phyloP scores from a whole-genome alignment of 2,113 vertebrate genomes.

The Catharus fuscescens region DNA sequence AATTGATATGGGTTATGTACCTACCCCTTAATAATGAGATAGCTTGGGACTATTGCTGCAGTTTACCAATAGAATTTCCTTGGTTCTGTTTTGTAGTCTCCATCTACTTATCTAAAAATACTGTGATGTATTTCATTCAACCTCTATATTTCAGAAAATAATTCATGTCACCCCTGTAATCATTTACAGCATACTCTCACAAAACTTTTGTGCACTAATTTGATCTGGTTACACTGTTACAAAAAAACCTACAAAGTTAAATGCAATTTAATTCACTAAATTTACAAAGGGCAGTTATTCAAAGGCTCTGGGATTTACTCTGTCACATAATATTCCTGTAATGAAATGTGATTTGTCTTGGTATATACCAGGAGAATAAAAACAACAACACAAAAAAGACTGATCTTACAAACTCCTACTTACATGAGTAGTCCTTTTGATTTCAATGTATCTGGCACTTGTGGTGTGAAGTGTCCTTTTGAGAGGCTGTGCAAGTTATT shows the following conservation, averaged over 20 bases:
- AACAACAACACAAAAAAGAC: not conserved
- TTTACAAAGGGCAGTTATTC: not conserved
- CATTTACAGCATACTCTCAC: not conserved
- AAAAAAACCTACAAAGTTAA: not conserved
- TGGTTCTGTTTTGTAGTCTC: not conserved
- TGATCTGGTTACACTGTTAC: not conserved
- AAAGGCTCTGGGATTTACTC: constrained; percentile 8
- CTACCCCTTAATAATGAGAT: not conserved
- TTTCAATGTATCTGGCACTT: not conserved
- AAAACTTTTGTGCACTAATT: not conserved
- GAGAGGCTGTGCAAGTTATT: not conserved
- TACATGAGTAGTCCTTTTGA: not conserved
- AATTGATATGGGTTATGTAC: not conserved
- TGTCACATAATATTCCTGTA: not conserved
- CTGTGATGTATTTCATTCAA: not conserved
- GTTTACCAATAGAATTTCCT: not conserved
- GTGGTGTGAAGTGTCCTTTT: not conserved
- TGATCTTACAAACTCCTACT: not conserved
- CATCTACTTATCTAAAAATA: not conserved
- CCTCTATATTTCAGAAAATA: not conserved
- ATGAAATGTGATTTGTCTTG: constrained; percentile 20
- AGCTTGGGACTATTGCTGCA: not conserved
- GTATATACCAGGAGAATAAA: constrained; percentile 1
- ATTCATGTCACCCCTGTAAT: not conserved
- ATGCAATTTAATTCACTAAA: not conserved